Base-by-base conservation (phyloP, 1,140 invertebrate genomes). In the Oedothorax gibbosus region DNA sequence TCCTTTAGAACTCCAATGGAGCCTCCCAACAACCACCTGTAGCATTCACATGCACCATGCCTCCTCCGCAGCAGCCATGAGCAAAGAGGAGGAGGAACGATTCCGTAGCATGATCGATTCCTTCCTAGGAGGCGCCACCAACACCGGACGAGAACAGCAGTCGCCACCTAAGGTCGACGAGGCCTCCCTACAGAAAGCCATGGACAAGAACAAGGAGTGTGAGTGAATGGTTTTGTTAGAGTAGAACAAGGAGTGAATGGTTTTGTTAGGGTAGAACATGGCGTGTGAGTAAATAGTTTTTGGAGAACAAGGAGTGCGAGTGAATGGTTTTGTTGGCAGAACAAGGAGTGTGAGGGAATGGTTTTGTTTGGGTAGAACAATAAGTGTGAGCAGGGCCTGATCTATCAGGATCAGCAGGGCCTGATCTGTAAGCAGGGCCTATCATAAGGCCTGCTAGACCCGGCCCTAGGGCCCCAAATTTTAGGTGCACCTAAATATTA, bases 131-230 rank as follows among this genome's bases (percentile, higher is more conserved):
- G 35, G 35, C 35, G 35, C 35, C 35, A 35, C 35, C 35, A 35
- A 35, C 35, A 35, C 35, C 9, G 57, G 53, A 18, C 20, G 86
- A 66, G 86, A 84, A 66, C 60, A 68, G n/a, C 78, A 66, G 57
- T 86, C 86, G 60, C 86, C 86, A 79, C 86, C 86, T 7, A 96
- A 97, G 90, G 95, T 98, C 88, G 97, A 98, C 91, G 96, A 97
- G 89, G 96, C 95, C 85, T 97, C 97, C 11, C 92, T 98, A 86
- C 96, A 97, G 88, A 94, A 96, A 88, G 93, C 95, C 88, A 97
- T 98, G 94, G 96, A 97, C 90, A 97, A 96, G 89, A 98, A 99
- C 90, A 98, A 98, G 93, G 96, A 98, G 94, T 98, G 86, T 86
- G 68, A 79, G 80, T 73, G 1, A 15, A 62, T 2, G 57, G 57